Evolutionary conservation across 2,888 invertebrate species (phyloP).

Genomic region (Stenodema calcarata): DNA sequence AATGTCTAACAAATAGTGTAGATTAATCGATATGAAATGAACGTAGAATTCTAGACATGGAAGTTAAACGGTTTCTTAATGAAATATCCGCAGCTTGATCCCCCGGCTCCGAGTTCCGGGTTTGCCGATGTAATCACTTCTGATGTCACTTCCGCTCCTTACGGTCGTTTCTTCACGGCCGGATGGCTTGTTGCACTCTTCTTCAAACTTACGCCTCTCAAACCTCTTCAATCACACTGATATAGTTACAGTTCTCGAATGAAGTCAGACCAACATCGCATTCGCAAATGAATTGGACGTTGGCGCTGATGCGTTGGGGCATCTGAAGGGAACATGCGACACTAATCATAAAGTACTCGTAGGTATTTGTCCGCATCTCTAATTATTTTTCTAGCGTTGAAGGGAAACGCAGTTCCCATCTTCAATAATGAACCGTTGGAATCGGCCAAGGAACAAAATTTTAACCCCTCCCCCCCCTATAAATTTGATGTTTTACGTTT

Average conservation of each 20-base stretch:
- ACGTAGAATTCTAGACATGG: neutral
- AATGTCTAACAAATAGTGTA: neutral
- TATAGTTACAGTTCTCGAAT: neutral
- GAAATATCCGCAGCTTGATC: conserved; percentile 17
- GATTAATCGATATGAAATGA: conserved; percentile 21
- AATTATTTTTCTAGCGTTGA: no score
- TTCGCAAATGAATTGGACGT: no score
- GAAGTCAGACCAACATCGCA: no score
- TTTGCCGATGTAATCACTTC: conserved; percentile 12
- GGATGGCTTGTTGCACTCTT: neutral
- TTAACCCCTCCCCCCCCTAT: no score
- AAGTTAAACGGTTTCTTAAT: conserved; percentile 44
- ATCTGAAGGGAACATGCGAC: no score
- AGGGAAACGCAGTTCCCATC: no score
- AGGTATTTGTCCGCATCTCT: no score
- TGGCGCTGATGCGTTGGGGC: no score
- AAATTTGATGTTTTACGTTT: no score
- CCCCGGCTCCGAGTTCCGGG: neutral
- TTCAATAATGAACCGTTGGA: no score
- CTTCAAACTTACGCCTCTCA: neutral
- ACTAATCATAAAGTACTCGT: no score
- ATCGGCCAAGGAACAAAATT: no score
- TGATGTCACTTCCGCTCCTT: conserved; percentile 18
- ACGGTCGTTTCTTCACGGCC: neutral
- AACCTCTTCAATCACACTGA: neutral